phyloP scores from a whole-genome alignment of 1,140 invertebrate genomes.

The Drosophila navojoa region DNA sequence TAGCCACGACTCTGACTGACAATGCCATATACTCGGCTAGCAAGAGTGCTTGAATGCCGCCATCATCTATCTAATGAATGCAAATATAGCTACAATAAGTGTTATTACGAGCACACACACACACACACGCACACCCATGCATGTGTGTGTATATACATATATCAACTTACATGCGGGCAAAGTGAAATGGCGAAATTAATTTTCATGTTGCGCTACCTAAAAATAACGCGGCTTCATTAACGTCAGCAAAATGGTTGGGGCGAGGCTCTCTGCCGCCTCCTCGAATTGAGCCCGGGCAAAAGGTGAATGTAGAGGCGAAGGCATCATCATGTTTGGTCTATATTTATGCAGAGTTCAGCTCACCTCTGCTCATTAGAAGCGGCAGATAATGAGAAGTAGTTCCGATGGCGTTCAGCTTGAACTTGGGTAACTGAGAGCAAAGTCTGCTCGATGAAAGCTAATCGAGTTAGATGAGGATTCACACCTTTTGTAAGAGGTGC shows the following conservation, averaged over 20 bases:
- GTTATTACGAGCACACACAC: conserved; percentile 34
- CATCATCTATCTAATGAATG: conserved; percentile 50
- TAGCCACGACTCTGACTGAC: too few relatives aligned
- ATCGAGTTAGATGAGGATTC: too few relatives aligned
- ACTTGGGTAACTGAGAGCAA: too few relatives aligned
- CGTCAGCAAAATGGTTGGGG: conserved; percentile 17
- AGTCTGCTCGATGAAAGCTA: too few relatives aligned
- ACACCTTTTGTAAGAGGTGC: too few relatives aligned
- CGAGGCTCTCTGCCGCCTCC: background rate
- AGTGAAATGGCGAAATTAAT: conserved; percentile 46
- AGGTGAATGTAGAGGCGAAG: background rate
- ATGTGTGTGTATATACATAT: background rate
- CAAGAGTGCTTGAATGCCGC: conserved; percentile 8
- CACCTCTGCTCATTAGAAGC: too few relatives aligned
- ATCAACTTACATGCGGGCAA: conserved; percentile 12
- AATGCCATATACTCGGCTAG: background rate
- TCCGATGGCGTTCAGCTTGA: too few relatives aligned
- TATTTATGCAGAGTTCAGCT: conserved; percentile 22
- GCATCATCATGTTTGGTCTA: conserved; percentile 9
- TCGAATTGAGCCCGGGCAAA: too few relatives aligned
- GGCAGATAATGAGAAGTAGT: too few relatives aligned
- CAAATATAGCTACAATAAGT: conserved; percentile 51
- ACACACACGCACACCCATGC: background rate
- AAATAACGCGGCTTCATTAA: conserved; percentile 49
- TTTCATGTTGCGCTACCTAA: conserved; percentile 48